phyloP scores from a whole-genome alignment of 2,888 invertebrate species.

The Melanargia galathea region DNA sequence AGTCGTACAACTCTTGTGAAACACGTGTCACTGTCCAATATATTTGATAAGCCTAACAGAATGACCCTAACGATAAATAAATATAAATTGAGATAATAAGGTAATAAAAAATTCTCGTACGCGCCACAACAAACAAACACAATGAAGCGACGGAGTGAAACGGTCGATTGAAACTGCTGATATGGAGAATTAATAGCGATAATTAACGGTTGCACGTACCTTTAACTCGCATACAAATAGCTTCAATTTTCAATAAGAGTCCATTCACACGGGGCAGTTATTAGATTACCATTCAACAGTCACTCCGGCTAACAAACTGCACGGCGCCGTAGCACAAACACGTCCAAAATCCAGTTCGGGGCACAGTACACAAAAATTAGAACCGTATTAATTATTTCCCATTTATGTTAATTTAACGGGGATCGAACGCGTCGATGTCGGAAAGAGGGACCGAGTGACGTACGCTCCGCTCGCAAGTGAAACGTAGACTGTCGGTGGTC shows the following conservation, averaged over 20 bases:
- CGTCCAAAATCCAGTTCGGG: conserved; percentile 67
- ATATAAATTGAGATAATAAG: conserved; percentile 23
- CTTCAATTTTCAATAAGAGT: conserved; percentile 55
- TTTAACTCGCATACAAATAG: conserved; percentile 53
- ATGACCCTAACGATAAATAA: conserved; percentile 35
- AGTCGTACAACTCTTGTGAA: conserved; percentile 18
- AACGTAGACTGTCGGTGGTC: conserved; percentile 67
- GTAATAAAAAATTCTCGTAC: conserved; percentile 34
- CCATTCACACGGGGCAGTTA: conserved; percentile 51
- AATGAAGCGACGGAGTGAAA: conserved; percentile 15
- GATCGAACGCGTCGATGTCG: conserved; percentile 55
- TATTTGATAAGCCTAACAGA: conserved; percentile 37
- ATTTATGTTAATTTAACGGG: conserved; percentile 67
- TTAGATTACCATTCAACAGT: conserved; percentile 49
- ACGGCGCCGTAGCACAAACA: conserved; percentile 58
- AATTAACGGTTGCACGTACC: conserved; percentile 56
- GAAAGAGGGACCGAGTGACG: conserved; percentile 52
- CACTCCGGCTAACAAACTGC: conserved; percentile 41
- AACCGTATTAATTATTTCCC: conserved; percentile 60
- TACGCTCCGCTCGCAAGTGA: conserved; percentile 60
- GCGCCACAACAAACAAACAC: conserved; percentile 17
- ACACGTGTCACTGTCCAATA: conserved; percentile 23
- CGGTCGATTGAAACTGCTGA: conserved; percentile 18
- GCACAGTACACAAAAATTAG: conserved; percentile 63
- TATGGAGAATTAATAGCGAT: conserved; percentile 35